Evolutionary conservation across 1,140 invertebrate genomes (phyloP), one percentile per base, ranked within the genome.

Genomic region (Sipha flava): DNA sequence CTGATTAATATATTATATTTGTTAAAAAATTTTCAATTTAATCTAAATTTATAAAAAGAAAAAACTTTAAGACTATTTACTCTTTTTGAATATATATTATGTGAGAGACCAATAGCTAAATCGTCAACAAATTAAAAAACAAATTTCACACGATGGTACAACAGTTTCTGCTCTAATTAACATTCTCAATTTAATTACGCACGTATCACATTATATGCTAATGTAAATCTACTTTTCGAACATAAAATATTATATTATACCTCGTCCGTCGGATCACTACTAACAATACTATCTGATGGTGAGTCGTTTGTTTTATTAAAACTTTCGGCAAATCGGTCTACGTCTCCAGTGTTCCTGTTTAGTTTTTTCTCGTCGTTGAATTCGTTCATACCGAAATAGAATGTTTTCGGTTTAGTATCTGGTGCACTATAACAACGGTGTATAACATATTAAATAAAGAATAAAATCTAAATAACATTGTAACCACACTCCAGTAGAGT

Each of bases 301-400:
- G 81, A 82, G 31, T 79, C 79, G 47, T 81, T 82, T n/a, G 80
- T 72, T 47, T 81, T 82, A 0, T 79, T 82, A 18, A 83, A 72
- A 47, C 79, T 83, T 4, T 82, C 82, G 1, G 83, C 83, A 79
- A 85, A 85, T 68, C 86, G 86, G 75, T 89, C 87, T 54, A 87
- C 86, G 9, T 80, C 81, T 26, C 81, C 82, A n/a, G 81, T 80
- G 0, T 26, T 80, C 26, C 80, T 82, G 18, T n/a, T 68, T 7
- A 54, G 47, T 6, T 68, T 72, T 40, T 43, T 43, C 3, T 52
- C 52, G 34, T 80, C 80, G 10, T 70, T n/a, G 75, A 83, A 85
- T 81, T 89, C 87, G 75, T 81, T 77, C 91, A 93, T 93, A 18
- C 92, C 92, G 83, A 93, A 93, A 84, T 93, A 93, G 85, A 93